phyloP scores from a whole-genome alignment of 2,888 invertebrate species.

The Diabrotica balteata region DNA sequence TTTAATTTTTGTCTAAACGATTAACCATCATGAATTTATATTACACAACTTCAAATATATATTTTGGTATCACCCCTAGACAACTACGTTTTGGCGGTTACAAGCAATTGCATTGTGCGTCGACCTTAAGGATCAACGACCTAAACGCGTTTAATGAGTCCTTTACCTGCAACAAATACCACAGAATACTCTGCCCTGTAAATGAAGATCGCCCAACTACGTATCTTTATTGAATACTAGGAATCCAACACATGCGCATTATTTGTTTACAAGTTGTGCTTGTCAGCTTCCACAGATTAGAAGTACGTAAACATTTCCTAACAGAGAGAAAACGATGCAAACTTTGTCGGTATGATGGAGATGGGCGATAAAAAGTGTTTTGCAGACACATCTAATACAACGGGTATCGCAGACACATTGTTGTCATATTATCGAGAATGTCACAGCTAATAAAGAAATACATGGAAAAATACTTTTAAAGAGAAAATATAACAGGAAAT shows the following conservation, averaged over 20 bases:
- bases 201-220: slow-evolving; percentile 31
- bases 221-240: slow-evolving; percentile 58
- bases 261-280: slow-evolving; percentile 60
- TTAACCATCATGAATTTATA: too few relatives aligned
- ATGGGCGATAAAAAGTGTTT: slow-evolving; percentile 18
- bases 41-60: too few relatives aligned
- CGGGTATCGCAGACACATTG: slow-evolving; percentile 1
- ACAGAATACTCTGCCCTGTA: slow-evolving; percentile 27
- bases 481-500: too few relatives aligned
- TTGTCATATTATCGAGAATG: not conserved
- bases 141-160: slow-evolving; percentile 8
- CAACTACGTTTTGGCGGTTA: too few relatives aligned
- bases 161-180: slow-evolving; percentile 14
- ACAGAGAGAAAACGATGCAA: slow-evolving; percentile 18
- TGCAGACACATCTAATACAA: slow-evolving; percentile 11
- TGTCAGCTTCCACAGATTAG: slow-evolving; percentile 25
- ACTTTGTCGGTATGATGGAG: slow-evolving; percentile 10
- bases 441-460: not conserved
- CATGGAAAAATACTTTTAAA: not conserved
- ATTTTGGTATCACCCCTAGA: too few relatives aligned
- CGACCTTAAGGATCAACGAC: slow-evolving; percentile 7
- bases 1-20: too few relatives aligned
- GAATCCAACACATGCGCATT: slow-evolving; percentile 59
- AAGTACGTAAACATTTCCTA: slow-evolving; percentile 14
- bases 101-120: too few relatives aligned